phyloP scores from a whole-genome alignment of 2,888 invertebrate genomes.

The Hydrotaea diabolus region DNA sequence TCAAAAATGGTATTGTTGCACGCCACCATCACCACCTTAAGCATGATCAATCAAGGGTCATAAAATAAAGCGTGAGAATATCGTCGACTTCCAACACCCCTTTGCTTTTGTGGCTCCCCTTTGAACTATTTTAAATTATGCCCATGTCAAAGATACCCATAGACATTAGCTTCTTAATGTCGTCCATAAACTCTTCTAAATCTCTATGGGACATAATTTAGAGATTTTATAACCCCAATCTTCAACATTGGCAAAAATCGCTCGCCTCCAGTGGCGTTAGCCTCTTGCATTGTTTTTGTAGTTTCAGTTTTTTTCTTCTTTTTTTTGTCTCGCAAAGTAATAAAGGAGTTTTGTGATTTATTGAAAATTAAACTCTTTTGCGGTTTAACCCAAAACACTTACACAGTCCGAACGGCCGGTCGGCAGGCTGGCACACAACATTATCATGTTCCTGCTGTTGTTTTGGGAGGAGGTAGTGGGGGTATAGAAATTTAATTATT shows the following conservation, averaged over 20 bases:
- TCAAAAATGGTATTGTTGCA: slow-evolving; percentile 1
- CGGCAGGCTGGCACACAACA: not conserved
- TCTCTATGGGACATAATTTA: not conserved
- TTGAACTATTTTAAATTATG: slow-evolving; percentile 3
- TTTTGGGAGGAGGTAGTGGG: not conserved
- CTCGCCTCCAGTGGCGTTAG: too few species aligned
- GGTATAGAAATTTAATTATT: slow-evolving; percentile 52
- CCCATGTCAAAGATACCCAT: not conserved
- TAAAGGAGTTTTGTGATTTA: slow-evolving; percentile 63
- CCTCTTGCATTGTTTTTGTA: not conserved
- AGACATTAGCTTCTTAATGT: not conserved
- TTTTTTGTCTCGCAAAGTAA: not conserved
- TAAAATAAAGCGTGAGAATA: slow-evolving; percentile 20
- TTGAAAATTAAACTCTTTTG: slow-evolving; percentile 69
- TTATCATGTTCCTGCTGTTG: slow-evolving; percentile 7
- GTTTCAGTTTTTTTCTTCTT: not conserved
- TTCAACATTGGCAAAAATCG: not conserved
- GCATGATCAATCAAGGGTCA: not conserved
- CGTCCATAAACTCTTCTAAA: not conserved
- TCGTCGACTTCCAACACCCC: not conserved
- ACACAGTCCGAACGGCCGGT: too few species aligned
- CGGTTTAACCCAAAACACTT: slow-evolving; percentile 34
- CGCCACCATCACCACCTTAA: not conserved
- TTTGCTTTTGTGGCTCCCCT: too few species aligned
- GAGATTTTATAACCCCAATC: not conserved